Evolutionary conservation across 2,797 vertebrate genomes (phyloP).

Genomic region (Bryconaethiops microstoma): DNA sequence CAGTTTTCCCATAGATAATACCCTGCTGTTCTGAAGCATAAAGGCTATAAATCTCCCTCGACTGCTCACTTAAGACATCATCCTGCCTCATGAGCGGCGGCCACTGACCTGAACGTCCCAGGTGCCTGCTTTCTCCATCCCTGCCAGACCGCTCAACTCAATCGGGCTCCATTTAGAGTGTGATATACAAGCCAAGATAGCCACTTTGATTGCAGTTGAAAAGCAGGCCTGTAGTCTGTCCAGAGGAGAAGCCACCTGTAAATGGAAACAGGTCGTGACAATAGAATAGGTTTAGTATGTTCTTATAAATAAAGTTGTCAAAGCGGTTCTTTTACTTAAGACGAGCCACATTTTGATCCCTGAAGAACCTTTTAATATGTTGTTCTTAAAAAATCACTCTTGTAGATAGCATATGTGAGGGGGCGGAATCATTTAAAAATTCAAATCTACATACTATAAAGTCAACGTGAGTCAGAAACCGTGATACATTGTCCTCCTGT

Average conservation of each 20-base stretch:
- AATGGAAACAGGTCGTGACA: neutral
- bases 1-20: slow-evolving; percentile 8
- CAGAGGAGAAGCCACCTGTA: slow-evolving; percentile 13
- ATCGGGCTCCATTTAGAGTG: slow-evolving; percentile 48
- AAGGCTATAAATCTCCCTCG: slow-evolving; percentile 25
- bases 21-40: slow-evolving; percentile 33
- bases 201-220: slow-evolving; percentile 39
- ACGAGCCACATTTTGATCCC: neutral
- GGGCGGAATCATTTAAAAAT: neutral
- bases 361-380: neutral
- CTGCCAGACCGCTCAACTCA: slow-evolving; percentile 44
- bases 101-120: slow-evolving; percentile 44
- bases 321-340: neutral
- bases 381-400: too few species aligned
- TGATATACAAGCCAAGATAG: slow-evolving; percentile 47
- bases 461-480: too few species aligned
- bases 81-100: slow-evolving; percentile 47
- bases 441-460: too few species aligned
- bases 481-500: too few species aligned
- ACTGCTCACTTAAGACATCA: slow-evolving; percentile 38
- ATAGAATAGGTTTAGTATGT: neutral
- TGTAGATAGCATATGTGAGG: too few species aligned
- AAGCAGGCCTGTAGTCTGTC: neutral
- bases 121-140: slow-evolving; percentile 39
- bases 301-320: neutral